phyloP scores from a whole-genome alignment of 2,888 invertebrate species.

The Heliconius erato region DNA sequence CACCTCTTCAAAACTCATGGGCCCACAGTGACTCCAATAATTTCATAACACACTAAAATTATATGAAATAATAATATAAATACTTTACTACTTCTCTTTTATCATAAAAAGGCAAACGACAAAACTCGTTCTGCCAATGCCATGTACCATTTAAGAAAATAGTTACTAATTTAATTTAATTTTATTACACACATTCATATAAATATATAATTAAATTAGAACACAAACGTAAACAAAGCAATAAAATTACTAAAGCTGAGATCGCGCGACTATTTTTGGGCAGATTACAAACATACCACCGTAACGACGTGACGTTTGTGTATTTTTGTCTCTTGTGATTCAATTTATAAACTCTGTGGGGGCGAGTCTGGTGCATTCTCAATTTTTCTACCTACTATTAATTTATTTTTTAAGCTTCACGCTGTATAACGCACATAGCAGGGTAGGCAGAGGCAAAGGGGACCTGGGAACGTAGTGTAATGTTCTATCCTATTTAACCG shows the following conservation, averaged over 20 bases:
- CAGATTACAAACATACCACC: not conserved
- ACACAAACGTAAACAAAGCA: slow-evolving; percentile 24
- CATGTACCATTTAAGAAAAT: not conserved
- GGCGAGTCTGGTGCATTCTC: slow-evolving; percentile 23
- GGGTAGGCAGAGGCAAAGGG: too few relatives aligned
- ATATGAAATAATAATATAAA: too few relatives aligned
- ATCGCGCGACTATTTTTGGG: slow-evolving; percentile 28
- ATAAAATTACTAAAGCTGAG: slow-evolving; percentile 15
- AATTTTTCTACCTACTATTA: too few relatives aligned
- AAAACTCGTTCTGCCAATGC: slow-evolving; percentile 16
- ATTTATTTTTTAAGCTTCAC: too few relatives aligned
- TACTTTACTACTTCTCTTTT: not conserved
- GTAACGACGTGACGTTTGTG: slow-evolving; percentile 2
- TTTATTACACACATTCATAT: not conserved
- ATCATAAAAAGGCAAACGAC: not conserved
- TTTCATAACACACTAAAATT: too few relatives aligned
- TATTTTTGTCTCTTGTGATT: slow-evolving; percentile 18
- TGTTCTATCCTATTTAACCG: too few relatives aligned
- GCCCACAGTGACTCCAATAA: too few relatives aligned
- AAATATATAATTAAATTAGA: not conserved
- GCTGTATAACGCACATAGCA: too few relatives aligned
- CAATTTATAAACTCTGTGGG: not conserved
- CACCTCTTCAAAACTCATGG: too few relatives aligned
- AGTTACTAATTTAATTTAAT: slow-evolving; percentile 1
- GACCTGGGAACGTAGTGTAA: too few relatives aligned